A percentile compares a stretch with the other conserved stretches of the same genome.
Evolutionary conservation across 2,888 invertebrate genomes (phyloP).

Genomic region (Eupithecia vulgata): DNA sequence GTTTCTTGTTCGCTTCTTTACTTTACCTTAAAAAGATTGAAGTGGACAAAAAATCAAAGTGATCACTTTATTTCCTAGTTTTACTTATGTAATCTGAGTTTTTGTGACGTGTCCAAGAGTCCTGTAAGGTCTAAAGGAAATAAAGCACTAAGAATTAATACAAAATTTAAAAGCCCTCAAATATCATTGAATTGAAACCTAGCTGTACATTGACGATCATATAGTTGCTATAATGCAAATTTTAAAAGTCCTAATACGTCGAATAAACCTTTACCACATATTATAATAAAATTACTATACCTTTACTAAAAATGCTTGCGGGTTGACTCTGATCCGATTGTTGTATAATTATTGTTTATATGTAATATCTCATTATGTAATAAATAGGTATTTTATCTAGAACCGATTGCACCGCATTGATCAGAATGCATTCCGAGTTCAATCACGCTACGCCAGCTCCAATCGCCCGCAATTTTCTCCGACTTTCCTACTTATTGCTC

Average conservation of each 20-base stretch:
- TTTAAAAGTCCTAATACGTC: not conserved
- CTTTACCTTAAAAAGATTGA: too few species aligned
- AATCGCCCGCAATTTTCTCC: constrained; percentile 22
- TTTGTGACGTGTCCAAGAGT: too few species aligned
- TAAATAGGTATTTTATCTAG: not conserved
- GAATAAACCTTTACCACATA: not conserved
- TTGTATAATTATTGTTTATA: not conserved
- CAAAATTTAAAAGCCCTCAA: not conserved
- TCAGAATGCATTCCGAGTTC: constrained; percentile 13
- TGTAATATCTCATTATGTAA: not conserved
- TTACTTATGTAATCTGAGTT: too few species aligned
- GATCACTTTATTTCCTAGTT: too few species aligned
- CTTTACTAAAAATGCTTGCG: not conserved
- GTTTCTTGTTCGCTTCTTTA: too few species aligned
- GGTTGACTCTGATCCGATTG: not conserved
- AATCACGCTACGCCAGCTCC: constrained; percentile 18
- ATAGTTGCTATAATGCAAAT: not conserved
- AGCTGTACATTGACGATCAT: not conserved
- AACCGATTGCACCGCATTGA: constrained; percentile 2
- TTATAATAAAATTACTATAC: not conserved
- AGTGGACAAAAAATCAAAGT: too few species aligned
- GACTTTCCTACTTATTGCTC: constrained; percentile 17
- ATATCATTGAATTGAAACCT: not conserved
- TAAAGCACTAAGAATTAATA: too few species aligned
- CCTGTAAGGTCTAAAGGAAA: too few species aligned